Percentiles rank a stretch among this genome's conserved stretches.
These are phyloP conservation scores for Perca flavescens DNA, from an alignment of 2,113 vertebrate species.

Conservation along the genomic window DNA sequence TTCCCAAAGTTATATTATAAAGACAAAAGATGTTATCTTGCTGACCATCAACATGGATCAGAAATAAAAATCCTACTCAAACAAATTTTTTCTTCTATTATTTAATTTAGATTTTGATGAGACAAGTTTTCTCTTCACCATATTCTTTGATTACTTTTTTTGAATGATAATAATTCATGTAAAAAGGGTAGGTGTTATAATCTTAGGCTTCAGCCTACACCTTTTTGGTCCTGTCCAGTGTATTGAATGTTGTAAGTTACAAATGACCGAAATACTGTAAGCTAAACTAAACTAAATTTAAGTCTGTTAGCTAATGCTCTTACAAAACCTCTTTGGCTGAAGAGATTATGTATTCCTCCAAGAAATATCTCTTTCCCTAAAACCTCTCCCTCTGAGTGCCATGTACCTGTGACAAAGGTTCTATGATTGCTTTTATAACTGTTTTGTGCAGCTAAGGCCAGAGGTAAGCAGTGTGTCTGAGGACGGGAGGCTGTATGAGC, in stretches of 20 bases:
- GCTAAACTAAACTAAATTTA: not conserved
- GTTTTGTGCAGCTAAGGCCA: slow-evolving; percentile 82
- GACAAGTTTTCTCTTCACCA: not conserved
- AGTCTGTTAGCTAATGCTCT: not conserved
- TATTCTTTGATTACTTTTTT: too few species aligned
- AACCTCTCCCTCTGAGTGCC: not conserved
- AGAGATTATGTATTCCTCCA: not conserved
- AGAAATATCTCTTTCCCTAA: not conserved
- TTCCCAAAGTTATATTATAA: not conserved
- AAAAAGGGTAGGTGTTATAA: too few species aligned
- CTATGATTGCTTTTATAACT: not conserved
- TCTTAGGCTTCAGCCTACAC: too few species aligned
- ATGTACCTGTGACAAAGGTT: not conserved
- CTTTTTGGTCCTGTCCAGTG: too few species aligned
- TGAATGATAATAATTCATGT: too few species aligned
- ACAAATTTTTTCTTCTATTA: too few species aligned
- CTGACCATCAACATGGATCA: not conserved
- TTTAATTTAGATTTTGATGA: not conserved
- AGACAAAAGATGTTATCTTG: not conserved
- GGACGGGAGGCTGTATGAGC: slow-evolving; percentile 86
- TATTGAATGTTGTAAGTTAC: too few species aligned
- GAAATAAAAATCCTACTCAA: not conserved
- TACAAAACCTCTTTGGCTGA: not conserved
- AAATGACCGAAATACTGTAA: too few species aligned
- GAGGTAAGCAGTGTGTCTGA: slow-evolving; percentile 85